These are phyloP conservation scores for Apodemia mormo DNA, from an alignment of 2,888 invertebrate genomes.

Conservation along the genomic window DNA sequence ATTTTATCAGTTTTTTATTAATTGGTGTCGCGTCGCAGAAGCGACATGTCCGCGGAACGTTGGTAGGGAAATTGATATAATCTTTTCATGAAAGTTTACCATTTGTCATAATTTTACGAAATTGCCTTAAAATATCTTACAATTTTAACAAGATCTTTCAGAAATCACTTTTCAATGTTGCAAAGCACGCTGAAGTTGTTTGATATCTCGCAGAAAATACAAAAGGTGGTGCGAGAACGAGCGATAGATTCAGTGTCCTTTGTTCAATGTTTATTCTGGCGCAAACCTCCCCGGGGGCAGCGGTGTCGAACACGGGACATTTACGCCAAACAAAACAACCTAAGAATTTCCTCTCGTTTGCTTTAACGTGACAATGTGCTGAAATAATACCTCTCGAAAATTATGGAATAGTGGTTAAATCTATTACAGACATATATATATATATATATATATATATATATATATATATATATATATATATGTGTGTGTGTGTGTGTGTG, in stretches of 20 bases:
- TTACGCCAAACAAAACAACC: background rate
- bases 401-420: background rate
- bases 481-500: too few relatives aligned
- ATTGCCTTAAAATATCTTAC: too few relatives aligned
- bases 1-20: too few relatives aligned
- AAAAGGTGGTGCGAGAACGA: background rate
- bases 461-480: too few relatives aligned
- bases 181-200: background rate
- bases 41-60: too few relatives aligned
- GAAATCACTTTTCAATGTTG: background rate
- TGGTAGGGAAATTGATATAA: too few relatives aligned
- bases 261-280: slow-evolving; percentile 3
- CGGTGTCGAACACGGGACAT: background rate
- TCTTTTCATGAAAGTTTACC: too few relatives aligned
- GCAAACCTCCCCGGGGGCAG: background rate
- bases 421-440: too few relatives aligned
- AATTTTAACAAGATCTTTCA: background rate
- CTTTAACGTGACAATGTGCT: background rate
- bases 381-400: background rate
- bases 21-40: too few relatives aligned
- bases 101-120: too few relatives aligned
- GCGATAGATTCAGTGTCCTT: background rate
- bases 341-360: background rate
- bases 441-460: too few relatives aligned
- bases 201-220: slow-evolving; percentile 1